Evolutionary conservation across 2,797 vertebrate genomes (phyloP).

Genomic region (Cynodonichthys magdalenae): DNA sequence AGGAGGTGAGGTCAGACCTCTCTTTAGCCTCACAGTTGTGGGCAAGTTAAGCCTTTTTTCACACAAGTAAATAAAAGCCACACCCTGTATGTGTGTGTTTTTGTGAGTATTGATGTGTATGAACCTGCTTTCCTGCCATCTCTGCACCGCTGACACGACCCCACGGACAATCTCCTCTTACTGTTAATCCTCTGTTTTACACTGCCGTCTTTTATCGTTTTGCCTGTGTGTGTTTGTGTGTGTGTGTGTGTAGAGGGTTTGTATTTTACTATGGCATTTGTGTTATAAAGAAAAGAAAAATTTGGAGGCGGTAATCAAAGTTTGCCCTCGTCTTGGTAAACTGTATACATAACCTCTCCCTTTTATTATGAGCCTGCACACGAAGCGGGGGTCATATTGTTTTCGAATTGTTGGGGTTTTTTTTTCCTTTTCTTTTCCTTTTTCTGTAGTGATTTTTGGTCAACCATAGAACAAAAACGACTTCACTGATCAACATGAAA

Average conservation of each 20-base stretch:
- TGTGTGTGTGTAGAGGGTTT: constrained; percentile 4
- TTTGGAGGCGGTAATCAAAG: no score
- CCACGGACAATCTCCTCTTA: constrained; percentile 29
- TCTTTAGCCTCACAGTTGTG: constrained; percentile 83
- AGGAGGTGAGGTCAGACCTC: constrained; percentile 78
- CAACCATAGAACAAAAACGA: no score
- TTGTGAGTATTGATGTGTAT: constrained; percentile 23
- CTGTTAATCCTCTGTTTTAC: constrained; percentile 19
- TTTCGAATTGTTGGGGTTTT: no score
- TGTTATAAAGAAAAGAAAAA: no score
- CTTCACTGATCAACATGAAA: no score
- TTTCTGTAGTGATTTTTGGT: no score
- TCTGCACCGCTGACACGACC: constrained; percentile 50
- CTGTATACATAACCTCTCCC: no score
- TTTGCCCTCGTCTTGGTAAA: no score
- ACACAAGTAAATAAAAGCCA: constrained; percentile 75
- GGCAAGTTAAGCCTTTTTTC: constrained; percentile 76
- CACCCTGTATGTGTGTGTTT: constrained; percentile 52
- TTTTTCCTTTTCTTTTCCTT: no score
- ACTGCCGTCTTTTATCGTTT: constrained; percentile 16
- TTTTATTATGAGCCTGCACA: no score
- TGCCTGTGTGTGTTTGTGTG: constrained; percentile 14
- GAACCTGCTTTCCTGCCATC: constrained; percentile 31
- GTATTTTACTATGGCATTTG: no score
- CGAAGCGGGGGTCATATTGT: no score